A percentile compares a stretch with the other conserved stretches of the same genome.
phyloP scores from a whole-genome alignment of 2,113 vertebrate species.

The rat (Rattus norvegicus) region DNA sequence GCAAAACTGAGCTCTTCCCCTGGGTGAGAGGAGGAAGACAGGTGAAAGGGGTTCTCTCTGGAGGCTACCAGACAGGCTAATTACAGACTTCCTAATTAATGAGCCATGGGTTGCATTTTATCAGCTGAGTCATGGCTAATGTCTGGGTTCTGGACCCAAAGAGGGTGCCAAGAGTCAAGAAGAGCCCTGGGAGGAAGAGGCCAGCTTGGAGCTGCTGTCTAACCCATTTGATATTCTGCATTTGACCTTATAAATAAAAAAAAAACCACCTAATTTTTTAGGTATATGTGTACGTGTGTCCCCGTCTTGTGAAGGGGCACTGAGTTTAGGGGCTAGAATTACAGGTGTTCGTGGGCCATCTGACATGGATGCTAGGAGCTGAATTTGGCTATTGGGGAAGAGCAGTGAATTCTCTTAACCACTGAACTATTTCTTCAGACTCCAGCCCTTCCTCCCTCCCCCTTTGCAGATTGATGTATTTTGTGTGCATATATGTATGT shows the following conservation, averaged over 20 bases:
- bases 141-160: slow-evolving; percentile 48
- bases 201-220: slow-evolving; percentile 1
- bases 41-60: slow-evolving; percentile 74
- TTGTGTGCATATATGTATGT: not conserved
- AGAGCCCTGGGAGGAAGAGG: too few relatives aligned
- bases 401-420: not conserved
- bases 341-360: too few relatives aligned
- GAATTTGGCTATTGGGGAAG: not conserved
- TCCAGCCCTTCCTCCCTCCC: not conserved
- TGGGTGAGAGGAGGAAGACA: slow-evolving; percentile 59
- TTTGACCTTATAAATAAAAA: not conserved
- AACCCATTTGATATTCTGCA: not conserved
- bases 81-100: slow-evolving; percentile 68
- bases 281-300: not conserved
- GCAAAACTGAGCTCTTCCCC: slow-evolving; percentile 64
- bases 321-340: not conserved
- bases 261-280: too few relatives aligned
- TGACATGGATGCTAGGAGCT: not conserved
- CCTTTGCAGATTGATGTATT: not conserved
- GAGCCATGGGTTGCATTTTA: slow-evolving; percentile 62
- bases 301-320: not conserved
- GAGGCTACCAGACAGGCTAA: slow-evolving; percentile 71
- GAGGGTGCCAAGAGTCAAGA: not conserved
- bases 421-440: not conserved
- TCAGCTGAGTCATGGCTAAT: slow-evolving; percentile 68